Percentiles rank a stretch among this genome's conserved stretches.
Evolutionary conservation across 2,113 vertebrate genomes (phyloP).

Genomic region (Barbus barbus): DNA sequence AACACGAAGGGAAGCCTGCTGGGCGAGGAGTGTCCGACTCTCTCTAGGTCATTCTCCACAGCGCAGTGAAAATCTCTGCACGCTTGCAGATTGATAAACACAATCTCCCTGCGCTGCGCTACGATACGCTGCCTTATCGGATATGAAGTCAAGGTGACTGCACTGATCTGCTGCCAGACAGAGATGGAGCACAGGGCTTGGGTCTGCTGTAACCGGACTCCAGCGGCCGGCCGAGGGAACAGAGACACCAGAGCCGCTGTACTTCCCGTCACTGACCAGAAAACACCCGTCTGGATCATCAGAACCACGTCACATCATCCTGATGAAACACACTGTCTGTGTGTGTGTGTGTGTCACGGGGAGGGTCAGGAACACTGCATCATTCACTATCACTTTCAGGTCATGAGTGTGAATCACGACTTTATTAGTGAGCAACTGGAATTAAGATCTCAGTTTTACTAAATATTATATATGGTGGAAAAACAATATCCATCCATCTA

Average conservation of each 20-base stretch:
- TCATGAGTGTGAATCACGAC: too few species aligned
- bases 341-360: too few species aligned
- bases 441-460: too few species aligned
- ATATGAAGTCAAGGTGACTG: conserved; percentile 2
- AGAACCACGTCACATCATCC: background rate
- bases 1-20: conserved; percentile 13
- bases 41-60: conserved; percentile 4
- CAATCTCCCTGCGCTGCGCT: background rate
- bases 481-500: too few species aligned
- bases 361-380: too few species aligned
- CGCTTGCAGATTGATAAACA: background rate
- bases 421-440: too few species aligned
- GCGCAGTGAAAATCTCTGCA: background rate
- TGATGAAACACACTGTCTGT: too few species aligned
- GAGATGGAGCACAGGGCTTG: too few species aligned
- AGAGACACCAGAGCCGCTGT: background rate
- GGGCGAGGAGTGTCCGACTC: conserved; percentile 2
- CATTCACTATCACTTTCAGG: too few species aligned
- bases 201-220: conserved; percentile 37
- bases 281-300: background rate
- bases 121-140: background rate
- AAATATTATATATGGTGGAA: too few species aligned
- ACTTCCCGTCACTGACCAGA: background rate
- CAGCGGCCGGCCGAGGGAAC: background rate
- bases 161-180: too few species aligned